phyloP scores from a whole-genome alignment of 1,140 invertebrate genomes.

The Ceratina japonica region DNA sequence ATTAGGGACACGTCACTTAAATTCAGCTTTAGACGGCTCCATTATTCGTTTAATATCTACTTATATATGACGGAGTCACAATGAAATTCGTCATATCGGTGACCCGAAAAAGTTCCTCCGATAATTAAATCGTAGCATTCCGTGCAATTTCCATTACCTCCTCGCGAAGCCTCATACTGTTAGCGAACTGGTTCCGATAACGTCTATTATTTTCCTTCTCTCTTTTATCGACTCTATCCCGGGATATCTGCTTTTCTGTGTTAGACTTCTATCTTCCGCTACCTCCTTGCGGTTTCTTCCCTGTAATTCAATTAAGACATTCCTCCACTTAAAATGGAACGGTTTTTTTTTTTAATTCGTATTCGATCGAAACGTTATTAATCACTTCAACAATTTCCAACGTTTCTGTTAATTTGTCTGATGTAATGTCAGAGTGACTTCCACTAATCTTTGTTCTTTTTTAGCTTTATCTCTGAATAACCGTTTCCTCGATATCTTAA shows the following conservation, averaged over 20 bases:
- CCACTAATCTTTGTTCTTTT: no score
- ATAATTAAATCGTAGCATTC: slow-evolving; percentile 8
- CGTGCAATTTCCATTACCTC: slow-evolving; percentile 17
- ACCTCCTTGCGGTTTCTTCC: neutral
- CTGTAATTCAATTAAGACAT: slow-evolving; percentile 39
- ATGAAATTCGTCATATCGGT: no score
- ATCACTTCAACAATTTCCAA: neutral
- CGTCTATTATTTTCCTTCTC: slow-evolving; percentile 27
- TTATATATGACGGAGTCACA: neutral
- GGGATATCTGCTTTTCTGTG: slow-evolving; percentile 15
- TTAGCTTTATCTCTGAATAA: no score
- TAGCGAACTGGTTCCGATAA: slow-evolving; percentile 38
- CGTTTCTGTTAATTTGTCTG: neutral
- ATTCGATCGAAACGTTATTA: neutral
- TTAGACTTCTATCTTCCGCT: slow-evolving; percentile 18
- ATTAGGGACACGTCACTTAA: no score
- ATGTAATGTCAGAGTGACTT: no score
- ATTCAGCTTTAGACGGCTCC: no score
- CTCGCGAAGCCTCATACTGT: slow-evolving; percentile 6
- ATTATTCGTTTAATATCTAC: no score
- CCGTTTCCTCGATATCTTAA: no score
- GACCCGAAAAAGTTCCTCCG: neutral
- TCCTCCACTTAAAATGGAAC: neutral
- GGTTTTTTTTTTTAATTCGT: neutral
- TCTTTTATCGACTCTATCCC: slow-evolving; percentile 19